phyloP scores from a whole-genome alignment of 2,113 vertebrate genomes.

The Notiomystis cincta region DNA sequence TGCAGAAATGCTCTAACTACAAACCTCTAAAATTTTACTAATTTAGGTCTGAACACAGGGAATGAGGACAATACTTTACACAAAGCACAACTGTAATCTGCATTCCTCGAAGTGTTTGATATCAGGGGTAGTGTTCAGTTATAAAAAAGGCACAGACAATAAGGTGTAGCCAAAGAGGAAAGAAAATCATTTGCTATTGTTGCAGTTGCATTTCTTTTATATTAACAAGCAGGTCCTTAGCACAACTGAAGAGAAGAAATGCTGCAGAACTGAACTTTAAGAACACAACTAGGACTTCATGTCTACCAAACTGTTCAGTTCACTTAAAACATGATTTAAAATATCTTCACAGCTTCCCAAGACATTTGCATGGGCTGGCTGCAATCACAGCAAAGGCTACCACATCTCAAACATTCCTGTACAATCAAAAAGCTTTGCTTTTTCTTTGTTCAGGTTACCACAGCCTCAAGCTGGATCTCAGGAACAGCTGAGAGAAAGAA shows the following conservation, averaged over 20 bases:
- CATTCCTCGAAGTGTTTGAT: not conserved
- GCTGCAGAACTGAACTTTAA: not conserved
- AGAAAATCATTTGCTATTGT: not conserved
- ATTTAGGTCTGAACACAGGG: not conserved
- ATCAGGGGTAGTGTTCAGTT: fast-evolving
- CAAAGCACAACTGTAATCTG: not conserved
- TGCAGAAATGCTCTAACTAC: not conserved
- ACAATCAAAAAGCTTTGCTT: not conserved
- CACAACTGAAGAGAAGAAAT: not conserved
- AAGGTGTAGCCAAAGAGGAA: not conserved
- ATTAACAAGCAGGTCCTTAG: not conserved
- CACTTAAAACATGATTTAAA: not conserved
- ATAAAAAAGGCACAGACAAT: not conserved
- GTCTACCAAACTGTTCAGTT: not conserved
- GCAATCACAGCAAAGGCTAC: not conserved
- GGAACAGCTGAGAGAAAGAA: not conserved
- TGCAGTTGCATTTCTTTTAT: not conserved
- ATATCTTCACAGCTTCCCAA: not conserved
- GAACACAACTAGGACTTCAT: not conserved
- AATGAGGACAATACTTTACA: not conserved
- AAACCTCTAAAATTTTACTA: not conserved
- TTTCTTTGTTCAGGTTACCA: not conserved
- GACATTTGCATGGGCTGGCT: not conserved
- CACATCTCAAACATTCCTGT: not conserved
- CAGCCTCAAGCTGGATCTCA: not conserved